These are phyloP conservation scores for Cryptus armator DNA, from an alignment of 2,888 invertebrate species.

Conservation along the genomic window DNA sequence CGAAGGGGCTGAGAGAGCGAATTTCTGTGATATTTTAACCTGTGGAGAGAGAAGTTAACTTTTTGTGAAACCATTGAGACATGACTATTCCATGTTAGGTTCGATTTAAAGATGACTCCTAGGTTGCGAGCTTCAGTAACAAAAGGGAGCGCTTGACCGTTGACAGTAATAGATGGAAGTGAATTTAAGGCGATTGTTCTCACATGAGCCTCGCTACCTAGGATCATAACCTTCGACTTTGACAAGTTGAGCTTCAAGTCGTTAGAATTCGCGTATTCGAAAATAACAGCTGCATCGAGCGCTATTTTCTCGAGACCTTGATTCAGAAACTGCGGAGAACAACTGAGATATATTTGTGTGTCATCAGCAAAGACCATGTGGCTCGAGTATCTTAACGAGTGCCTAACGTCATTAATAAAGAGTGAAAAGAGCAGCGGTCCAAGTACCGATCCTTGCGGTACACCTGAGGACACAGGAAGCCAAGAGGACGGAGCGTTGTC, in stretches of 20 bases:
- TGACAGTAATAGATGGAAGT: background rate
- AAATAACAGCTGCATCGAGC: background rate
- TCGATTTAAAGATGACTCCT: background rate
- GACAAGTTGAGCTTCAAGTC: background rate
- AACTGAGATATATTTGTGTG: background rate
- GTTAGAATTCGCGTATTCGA: background rate
- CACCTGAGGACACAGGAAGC: background rate
- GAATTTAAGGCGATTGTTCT: background rate
- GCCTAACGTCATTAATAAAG: background rate
- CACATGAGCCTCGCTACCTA: background rate
- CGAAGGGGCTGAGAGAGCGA: background rate
- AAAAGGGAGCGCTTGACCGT: background rate
- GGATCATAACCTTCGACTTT: background rate
- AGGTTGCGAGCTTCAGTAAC: background rate
- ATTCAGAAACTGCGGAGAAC: background rate
- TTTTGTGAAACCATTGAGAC: background rate
- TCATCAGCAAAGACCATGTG: background rate
- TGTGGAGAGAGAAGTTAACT: background rate
- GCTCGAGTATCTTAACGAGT: background rate
- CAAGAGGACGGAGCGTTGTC: background rate
- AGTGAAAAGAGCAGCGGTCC: background rate
- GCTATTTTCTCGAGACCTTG: background rate
- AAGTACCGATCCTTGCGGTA: background rate
- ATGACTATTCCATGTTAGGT: background rate
- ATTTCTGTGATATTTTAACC: background rate